phyloP scores from a whole-genome alignment of 2,888 invertebrate genomes.

The Ectemnius lituratus region DNA sequence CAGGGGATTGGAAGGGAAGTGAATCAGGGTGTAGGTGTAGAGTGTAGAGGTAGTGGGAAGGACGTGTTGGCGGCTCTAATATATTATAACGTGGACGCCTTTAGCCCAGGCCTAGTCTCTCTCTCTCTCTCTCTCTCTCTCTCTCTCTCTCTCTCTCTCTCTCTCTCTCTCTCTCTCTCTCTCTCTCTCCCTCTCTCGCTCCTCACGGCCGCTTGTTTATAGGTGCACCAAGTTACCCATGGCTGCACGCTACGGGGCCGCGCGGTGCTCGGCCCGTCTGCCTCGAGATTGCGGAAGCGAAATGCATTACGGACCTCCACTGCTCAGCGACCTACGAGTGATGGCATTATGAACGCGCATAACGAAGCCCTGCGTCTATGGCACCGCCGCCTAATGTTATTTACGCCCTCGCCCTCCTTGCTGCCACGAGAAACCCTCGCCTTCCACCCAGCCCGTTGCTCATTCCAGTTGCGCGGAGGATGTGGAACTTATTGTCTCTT shows the following conservation, averaged over 20 bases:
- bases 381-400: neutral
- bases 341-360: conserved; percentile 35
- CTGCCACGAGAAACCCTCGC: neutral
- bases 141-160: too few species aligned
- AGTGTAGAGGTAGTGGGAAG: too few species aligned
- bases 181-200: conserved; percentile 5
- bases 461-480: too few species aligned
- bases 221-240: conserved; percentile 40
- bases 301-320: conserved; percentile 63
- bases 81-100: conserved; percentile 63
- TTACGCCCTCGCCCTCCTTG: neutral
- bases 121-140: too few species aligned
- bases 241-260: conserved; percentile 58
- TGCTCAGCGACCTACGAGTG: conserved; percentile 35
- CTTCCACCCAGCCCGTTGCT: too few species aligned
- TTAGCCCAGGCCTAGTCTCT: conserved; percentile 18
- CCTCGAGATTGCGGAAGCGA: conserved; percentile 63
- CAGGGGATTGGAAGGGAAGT: too few species aligned
- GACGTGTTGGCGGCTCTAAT: conserved; percentile 31
- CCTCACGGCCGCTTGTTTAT: conserved; percentile 65
- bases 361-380: neutral
- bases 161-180: too few species aligned
- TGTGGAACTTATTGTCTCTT: too few species aligned
- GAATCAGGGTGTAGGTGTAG: too few species aligned
- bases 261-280: conserved; percentile 52